Evolutionary conservation across 2,113 vertebrate genomes (phyloP).

Genomic region (Balaeniceps rex): DNA sequence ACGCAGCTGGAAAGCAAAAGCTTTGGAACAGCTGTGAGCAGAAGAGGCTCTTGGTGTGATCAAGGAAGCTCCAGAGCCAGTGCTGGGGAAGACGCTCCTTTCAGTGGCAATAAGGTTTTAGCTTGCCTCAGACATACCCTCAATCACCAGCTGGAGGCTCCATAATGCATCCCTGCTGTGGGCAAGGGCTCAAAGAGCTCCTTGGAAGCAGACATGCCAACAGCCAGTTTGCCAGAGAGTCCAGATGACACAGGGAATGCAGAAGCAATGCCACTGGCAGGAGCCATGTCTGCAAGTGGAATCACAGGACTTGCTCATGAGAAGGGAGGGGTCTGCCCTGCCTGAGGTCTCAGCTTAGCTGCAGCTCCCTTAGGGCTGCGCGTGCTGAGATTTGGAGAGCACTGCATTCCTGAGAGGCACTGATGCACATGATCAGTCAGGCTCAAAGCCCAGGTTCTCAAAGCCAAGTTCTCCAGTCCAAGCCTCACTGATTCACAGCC

Average conservation of each 20-base stretch:
- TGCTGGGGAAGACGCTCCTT: background rate
- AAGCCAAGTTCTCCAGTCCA: background rate
- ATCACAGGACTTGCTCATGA: background rate
- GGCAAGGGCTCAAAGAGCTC: background rate
- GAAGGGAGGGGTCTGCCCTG: background rate
- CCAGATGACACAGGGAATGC: background rate
- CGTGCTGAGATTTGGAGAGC: background rate
- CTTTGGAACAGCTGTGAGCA: background rate
- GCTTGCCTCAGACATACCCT: background rate
- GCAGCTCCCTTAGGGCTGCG: rapidly evolving
- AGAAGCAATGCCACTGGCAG: background rate
- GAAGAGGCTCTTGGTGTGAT: background rate
- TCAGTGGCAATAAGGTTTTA: background rate
- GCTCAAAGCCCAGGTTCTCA: background rate
- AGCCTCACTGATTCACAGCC: background rate
- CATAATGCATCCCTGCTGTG: background rate
- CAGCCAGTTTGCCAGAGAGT: background rate
- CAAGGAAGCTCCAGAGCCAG: background rate
- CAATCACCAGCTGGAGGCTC: background rate
- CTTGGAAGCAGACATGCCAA: background rate
- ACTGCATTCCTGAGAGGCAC: background rate
- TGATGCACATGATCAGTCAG: background rate
- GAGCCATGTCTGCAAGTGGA: background rate
- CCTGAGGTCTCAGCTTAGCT: background rate
- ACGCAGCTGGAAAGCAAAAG: background rate